Evolutionary conservation across 2,888 invertebrate genomes (phyloP).

Genomic region (Tryphoninae sp.): DNA sequence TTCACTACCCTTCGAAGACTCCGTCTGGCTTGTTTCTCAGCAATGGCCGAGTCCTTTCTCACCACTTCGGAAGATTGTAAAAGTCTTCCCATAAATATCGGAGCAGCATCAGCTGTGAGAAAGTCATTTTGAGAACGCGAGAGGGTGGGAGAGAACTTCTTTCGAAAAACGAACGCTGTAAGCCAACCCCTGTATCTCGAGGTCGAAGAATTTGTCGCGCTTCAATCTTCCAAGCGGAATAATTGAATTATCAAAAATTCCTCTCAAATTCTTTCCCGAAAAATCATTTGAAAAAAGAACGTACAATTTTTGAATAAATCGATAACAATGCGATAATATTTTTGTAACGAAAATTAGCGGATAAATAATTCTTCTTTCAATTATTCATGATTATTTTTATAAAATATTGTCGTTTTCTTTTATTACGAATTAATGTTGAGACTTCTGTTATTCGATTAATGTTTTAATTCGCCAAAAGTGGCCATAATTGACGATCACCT

Average conservation of each 20-base stretch:
- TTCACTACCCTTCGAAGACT: constrained; percentile 39
- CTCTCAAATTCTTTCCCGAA: too few relatives aligned
- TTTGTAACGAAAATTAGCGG: too few relatives aligned
- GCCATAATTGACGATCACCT: background rate
- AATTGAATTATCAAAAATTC: too few relatives aligned
- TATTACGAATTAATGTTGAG: background rate
- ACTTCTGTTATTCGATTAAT: background rate
- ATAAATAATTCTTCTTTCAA: background rate
- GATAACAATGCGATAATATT: too few relatives aligned
- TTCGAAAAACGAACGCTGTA: background rate
- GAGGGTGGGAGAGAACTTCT: background rate
- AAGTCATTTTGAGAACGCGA: constrained; percentile 48
- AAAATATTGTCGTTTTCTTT: background rate
- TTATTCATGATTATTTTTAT: background rate
- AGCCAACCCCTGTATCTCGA: background rate
- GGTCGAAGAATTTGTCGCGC: background rate
- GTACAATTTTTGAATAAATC: background rate
- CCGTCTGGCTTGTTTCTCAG: background rate
- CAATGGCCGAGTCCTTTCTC: background rate
- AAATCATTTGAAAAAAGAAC: too few relatives aligned
- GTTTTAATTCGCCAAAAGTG: background rate
- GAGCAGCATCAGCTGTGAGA: constrained; percentile 53
- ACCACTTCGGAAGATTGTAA: constrained; percentile 11
- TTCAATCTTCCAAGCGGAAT: too few relatives aligned
- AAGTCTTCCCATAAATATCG: constrained; percentile 55